These are phyloP conservation scores for Halictus ligatus DNA, from an alignment of 2,888 invertebrate genomes.

Conservation along the genomic window DNA sequence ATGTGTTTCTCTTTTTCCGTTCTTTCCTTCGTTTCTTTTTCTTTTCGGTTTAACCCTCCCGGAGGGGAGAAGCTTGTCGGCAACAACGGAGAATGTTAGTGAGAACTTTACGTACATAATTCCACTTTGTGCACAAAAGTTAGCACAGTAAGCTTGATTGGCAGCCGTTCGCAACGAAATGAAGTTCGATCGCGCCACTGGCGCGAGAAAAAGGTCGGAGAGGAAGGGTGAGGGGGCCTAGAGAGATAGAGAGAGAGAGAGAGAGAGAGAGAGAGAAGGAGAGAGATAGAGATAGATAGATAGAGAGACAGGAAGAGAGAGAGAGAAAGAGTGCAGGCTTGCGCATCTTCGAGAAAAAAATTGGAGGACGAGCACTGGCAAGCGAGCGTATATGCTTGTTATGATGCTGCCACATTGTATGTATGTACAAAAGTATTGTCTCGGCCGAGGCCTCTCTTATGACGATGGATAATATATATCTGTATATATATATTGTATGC, in stretches of 20 bases:
- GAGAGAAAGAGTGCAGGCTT: constrained; percentile 29
- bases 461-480: constrained; percentile 8
- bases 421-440: constrained; percentile 24
- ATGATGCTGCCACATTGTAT: constrained; percentile 35
- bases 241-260: not conserved
- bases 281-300: not conserved
- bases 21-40: no score
- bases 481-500: not conserved
- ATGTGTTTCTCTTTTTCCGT: not conserved
- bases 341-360: constrained; percentile 47
- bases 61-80: constrained; percentile 57
- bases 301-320: not conserved
- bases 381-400: constrained; percentile 24
- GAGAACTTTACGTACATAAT: constrained; percentile 72
- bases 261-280: not conserved
- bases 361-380: constrained; percentile 44
- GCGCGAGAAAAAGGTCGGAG: constrained; percentile 35
- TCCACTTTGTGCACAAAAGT: constrained; percentile 74
- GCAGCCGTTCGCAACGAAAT: constrained; percentile 72
- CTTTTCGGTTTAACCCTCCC: constrained; percentile 35
- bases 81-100: constrained; percentile 61
- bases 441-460: constrained; percentile 12
- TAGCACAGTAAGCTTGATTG: constrained; percentile 73
- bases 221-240: constrained; percentile 14
- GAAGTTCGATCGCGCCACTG: constrained; percentile 68